Evolutionary conservation across 2,888 invertebrate species (phyloP).

Genomic region (Cosmorhoe ocellata): DNA sequence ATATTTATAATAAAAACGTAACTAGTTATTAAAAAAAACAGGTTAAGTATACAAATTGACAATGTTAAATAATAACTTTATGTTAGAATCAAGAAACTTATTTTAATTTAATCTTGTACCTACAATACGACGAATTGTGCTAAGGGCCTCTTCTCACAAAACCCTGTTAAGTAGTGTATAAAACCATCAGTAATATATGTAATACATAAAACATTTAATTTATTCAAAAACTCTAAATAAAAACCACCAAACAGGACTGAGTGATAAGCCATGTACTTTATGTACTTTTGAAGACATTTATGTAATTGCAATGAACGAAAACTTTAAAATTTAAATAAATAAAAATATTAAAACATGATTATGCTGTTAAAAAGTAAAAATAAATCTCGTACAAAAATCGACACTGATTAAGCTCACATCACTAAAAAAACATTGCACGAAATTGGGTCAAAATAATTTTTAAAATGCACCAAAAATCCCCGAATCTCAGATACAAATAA

Average conservation of each 20-base stretch:
- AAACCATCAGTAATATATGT: background rate
- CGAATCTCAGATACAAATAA: background rate
- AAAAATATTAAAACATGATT: conserved; percentile 18
- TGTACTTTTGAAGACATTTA: conserved; percentile 40
- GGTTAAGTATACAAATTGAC: too few species aligned
- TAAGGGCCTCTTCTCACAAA: conserved; percentile 23
- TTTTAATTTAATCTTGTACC: conserved; percentile 28
- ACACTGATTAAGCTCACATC: conserved; percentile 12
- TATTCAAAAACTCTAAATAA: background rate
- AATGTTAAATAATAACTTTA: conserved; percentile 29
- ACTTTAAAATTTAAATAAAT: conserved; percentile 11
- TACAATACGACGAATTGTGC: conserved; percentile 44
- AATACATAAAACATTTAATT: too few species aligned
- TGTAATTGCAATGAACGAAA: conserved; percentile 3
- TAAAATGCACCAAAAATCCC: background rate
- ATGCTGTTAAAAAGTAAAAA: conserved; percentile 12
- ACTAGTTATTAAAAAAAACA: too few species aligned
- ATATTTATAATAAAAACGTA: too few species aligned
- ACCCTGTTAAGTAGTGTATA: conserved; percentile 3
- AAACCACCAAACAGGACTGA: background rate
- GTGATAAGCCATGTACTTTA: conserved; percentile 26
- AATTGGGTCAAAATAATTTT: background rate
- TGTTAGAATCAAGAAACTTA: conserved; percentile 42
- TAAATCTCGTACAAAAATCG: conserved; percentile 6
- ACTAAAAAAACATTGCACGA: conserved; percentile 7